Evolutionary conservation across 1,140 invertebrate species (phyloP).

Genomic region (Euborellia annulipes): DNA sequence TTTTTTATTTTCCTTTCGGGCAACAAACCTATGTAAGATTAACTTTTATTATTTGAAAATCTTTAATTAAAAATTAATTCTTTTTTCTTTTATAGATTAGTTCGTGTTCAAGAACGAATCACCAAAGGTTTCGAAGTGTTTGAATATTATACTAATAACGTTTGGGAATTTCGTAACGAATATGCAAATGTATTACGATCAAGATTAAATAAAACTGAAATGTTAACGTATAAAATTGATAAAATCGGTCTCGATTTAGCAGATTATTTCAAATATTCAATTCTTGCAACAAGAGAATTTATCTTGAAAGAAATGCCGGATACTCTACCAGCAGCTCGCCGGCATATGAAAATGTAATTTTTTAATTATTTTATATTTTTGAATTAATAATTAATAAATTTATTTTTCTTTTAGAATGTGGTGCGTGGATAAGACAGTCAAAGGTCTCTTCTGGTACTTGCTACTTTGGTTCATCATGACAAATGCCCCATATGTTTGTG

Average conservation of each 20-base stretch:
- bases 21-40: constrained; percentile 64
- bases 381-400: constrained; percentile 6
- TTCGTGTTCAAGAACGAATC: constrained; percentile 56
- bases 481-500: no score
- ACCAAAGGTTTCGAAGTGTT: constrained; percentile 69
- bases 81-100: constrained; percentile 35
- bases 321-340: constrained; percentile 58
- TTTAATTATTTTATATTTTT: background rate
- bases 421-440: constrained; percentile 34
- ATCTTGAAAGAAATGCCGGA: constrained; percentile 71
- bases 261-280: constrained; percentile 56
- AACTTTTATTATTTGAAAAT: background rate
- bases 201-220: no score
- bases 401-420: constrained; percentile 40
- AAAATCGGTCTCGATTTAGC: constrained; percentile 52
- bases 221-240: constrained; percentile 44
- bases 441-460: constrained; percentile 28
- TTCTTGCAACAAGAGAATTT: constrained; percentile 51
- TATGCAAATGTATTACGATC: constrained; percentile 27
- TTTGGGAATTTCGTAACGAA: constrained; percentile 64
- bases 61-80: no score
- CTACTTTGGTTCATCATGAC: constrained; percentile 22
- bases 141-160: constrained; percentile 71
- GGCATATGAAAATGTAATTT: constrained; percentile 45
- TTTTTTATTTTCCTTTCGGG: constrained; percentile 53